These are phyloP conservation scores for Oncopodura yosiiana DNA, from an alignment of 1,140 invertebrate genomes.

Conservation along the genomic window DNA sequence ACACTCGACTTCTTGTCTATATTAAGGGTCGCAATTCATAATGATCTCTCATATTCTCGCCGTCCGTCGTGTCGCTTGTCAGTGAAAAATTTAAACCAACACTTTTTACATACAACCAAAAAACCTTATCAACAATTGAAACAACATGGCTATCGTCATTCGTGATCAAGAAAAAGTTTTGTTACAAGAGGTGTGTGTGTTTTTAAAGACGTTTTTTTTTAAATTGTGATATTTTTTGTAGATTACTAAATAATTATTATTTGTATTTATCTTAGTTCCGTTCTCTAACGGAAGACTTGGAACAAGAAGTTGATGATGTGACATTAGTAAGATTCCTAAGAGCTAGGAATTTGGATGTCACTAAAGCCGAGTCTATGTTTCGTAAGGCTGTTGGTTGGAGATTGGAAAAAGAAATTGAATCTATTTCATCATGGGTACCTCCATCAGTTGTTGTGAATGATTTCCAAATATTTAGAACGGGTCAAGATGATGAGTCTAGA, in stretches of 20 bases:
- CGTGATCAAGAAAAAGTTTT: conserved; percentile 5
- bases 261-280: conserved; percentile 5
- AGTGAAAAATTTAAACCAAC: background rate
- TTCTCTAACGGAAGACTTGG: conserved; percentile 6
- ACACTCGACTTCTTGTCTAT: no score
- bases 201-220: background rate
- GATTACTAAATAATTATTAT: background rate
- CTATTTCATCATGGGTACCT: conserved; percentile 7
- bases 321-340: background rate
- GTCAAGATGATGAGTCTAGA: conserved; percentile 5
- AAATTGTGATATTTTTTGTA: background rate
- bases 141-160: conserved; percentile 14
- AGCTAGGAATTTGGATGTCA: conserved; percentile 15
- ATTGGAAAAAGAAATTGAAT: conserved; percentile 15
- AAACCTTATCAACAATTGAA: no score
- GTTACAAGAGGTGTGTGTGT: conserved; percentile 10
- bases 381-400: conserved; percentile 19
- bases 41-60: background rate
- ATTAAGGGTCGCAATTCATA: conserved; percentile 6
- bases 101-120: no score
- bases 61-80: conserved; percentile 1
- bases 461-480: conserved; percentile 15
- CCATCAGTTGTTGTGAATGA: conserved; percentile 14
- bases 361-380: conserved; percentile 21
- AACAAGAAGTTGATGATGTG: background rate